phyloP scores from a whole-genome alignment of 2,888 invertebrate genomes.

The Sesia apiformis region DNA sequence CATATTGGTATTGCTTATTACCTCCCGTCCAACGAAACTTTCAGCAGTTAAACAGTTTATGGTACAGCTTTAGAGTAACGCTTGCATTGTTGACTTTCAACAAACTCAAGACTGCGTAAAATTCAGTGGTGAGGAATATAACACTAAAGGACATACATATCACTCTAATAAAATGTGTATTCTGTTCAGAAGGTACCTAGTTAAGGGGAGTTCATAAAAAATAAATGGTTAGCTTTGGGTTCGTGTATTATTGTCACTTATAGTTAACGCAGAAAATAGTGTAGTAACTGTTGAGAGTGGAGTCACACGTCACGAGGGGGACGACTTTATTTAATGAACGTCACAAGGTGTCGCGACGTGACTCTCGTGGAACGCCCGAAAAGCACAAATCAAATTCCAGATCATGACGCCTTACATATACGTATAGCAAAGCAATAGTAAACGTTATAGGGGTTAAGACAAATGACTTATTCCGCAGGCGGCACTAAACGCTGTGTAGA shows the following conservation, averaged over 20 bases:
- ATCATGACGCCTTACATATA: background rate
- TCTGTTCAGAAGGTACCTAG: no score
- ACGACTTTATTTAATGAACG: slow-evolving; percentile 5
- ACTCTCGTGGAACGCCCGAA: background rate
- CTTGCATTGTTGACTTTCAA: background rate
- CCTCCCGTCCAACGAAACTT: slow-evolving; percentile 6
- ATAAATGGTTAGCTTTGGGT: no score
- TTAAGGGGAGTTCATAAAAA: no score
- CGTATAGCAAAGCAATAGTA: background rate
- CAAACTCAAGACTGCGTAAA: background rate
- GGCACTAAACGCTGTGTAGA: slow-evolving; percentile 29
- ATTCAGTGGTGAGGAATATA: no score
- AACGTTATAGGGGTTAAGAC: background rate
- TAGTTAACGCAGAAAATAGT: background rate
- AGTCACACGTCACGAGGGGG: background rate
- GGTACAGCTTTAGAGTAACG: slow-evolving; percentile 1
- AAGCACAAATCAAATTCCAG: slow-evolving; percentile 2
- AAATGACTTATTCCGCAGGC: background rate
- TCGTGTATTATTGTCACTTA: no score
- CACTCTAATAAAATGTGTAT: no score
- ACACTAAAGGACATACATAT: no score
- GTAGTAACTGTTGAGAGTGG: background rate
- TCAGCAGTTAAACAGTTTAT: slow-evolving; percentile 6
- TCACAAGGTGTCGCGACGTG: slow-evolving; percentile 2
- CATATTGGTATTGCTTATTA: slow-evolving; percentile 45